Base-by-base conservation (phyloP, 2,797 vertebrate genomes). In the Menidia menidia region DNA sequence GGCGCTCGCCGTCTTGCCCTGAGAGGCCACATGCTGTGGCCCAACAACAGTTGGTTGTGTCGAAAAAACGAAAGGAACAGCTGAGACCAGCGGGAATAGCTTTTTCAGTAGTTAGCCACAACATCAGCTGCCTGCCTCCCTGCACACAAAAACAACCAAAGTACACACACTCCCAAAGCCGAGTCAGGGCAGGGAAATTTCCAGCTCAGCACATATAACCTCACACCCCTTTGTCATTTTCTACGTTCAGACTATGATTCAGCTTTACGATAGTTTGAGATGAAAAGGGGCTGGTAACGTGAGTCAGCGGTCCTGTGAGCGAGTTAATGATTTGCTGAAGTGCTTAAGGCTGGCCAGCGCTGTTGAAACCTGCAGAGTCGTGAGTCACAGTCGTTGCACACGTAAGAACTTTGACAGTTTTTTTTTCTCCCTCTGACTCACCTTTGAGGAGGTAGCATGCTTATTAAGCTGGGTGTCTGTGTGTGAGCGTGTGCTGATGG, bases 21-120 rank as follows among this genome's bases (percentile, higher is more conserved):
- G 55, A 44, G 32, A 31, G 32, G 65, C 77, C 82, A 76, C 82
- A 85, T 82, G 86, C 79, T 79, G 78, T 4, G 57, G 65, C 44
- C 47, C 63, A 84, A 77, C 85, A 87, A 90, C 91, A 86, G 87
- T 87, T 90, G 89, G 54, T 73, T 73, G 75, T 53, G 30, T 42
- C 32, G 64, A 39, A 78, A 71, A 82, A 71, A 68, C 0, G 13
- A 41, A 16, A 69, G 56, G 60, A 83, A 83, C 88, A 90, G 89
- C 88, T 92, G 90, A 89, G 82, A 52, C 64, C 73, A 71, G 74
- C 50, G 0, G 77, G 83, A 85, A 68, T 55, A 64, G 68, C 82
- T 70, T 73, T 25, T 44, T 61, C 54, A 43, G 39, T 43, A 79
- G 78, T 64, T 66, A 41, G 64, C 79, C 76, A 68, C 48, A 82